Conservation (phyloP, 2,113 vertebrate species). For the Grantiella picta region DNA sequence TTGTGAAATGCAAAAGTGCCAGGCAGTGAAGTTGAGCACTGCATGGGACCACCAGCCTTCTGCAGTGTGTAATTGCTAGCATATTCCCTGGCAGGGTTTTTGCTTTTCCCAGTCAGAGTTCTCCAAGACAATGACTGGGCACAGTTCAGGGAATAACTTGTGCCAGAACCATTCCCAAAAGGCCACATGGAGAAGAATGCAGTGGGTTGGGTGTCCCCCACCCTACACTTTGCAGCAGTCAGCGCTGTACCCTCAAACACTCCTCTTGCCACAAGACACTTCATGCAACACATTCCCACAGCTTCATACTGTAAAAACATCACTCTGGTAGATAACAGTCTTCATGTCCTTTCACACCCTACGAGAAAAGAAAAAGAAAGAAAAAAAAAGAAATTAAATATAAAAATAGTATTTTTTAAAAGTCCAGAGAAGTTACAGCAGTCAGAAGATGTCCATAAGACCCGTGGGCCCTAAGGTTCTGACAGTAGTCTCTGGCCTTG, state of each 20-base stretch:
- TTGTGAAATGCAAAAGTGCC: background rate
- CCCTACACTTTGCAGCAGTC: background rate
- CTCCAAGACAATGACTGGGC: constrained; percentile 55
- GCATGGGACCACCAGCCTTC: background rate
- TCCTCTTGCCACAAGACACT: background rate
- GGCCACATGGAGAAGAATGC: constrained; percentile 7
- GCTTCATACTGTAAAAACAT: background rate
- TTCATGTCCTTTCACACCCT: background rate
- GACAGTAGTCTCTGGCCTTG: background rate
- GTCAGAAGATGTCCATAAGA: background rate
- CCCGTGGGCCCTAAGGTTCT: background rate
- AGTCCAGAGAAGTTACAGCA: background rate
- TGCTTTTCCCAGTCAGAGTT: background rate
- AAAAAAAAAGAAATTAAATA: background rate
- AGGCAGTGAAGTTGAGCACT: background rate
- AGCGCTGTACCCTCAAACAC: background rate
- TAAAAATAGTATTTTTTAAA: background rate
- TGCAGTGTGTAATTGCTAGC: constrained; percentile 25
- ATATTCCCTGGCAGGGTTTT: constrained; percentile 9
- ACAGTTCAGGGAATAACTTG: background rate
- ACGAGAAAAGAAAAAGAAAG: background rate
- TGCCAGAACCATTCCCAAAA: constrained; percentile 25
- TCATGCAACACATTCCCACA: background rate
- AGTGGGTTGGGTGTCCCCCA: background rate
- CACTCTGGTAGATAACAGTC: background rate